phyloP scores from a whole-genome alignment of 2,888 invertebrate species.

The Tineola bisselliella region DNA sequence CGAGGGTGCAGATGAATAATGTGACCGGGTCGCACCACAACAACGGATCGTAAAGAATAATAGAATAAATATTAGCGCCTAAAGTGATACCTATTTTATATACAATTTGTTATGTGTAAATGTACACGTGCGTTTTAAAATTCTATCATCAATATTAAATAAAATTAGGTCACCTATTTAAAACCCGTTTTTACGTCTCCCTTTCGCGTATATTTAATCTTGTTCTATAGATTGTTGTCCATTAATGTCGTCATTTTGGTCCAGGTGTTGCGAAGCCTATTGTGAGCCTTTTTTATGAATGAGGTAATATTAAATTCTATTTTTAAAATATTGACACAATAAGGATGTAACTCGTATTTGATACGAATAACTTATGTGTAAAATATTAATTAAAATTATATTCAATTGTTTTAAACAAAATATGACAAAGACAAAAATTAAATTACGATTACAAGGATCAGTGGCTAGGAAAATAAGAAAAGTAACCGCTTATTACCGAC shows the following conservation, averaged over 20 bases:
- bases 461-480: conserved; percentile 5
- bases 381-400: not conserved
- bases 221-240: not conserved
- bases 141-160: not conserved
- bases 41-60: not conserved
- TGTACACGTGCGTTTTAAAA: not conserved
- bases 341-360: too few species aligned
- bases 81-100: not conserved
- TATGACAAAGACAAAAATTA: not conserved
- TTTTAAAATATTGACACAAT: too few species aligned
- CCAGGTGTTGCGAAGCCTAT: not conserved
- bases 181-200: not conserved
- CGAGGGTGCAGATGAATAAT: conserved; percentile 10
- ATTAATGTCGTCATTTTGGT: not conserved
- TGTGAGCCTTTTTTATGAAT: not conserved
- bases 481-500: not conserved
- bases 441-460: not conserved
- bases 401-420: not conserved
- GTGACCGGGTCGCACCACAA: conserved; percentile 4
- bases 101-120: not conserved
- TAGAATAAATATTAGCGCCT: not conserved
- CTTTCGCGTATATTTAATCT: not conserved
- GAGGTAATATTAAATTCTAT: not conserved
- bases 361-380: too few species aligned
- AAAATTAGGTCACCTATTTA: not conserved